Percentiles rank a stretch among this genome's conserved stretches.
Evolutionary conservation across 2,113 vertebrate genomes (phyloP).

Genomic region (Barnardius zonarius): DNA sequence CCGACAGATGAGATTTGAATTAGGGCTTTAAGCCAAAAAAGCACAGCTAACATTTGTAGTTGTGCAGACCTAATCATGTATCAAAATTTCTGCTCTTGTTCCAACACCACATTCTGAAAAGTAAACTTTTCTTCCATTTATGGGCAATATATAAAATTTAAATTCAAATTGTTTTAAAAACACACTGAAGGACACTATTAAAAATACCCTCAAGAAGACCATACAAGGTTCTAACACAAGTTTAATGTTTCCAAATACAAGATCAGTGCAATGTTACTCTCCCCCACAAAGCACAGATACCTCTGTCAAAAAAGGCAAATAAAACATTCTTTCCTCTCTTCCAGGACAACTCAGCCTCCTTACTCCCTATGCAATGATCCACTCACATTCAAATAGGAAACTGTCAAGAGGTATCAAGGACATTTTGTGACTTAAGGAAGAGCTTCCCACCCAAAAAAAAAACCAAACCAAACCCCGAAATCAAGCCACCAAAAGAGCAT

Average conservation of each 20-base stretch:
- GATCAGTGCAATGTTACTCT: neutral
- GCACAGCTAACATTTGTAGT: neutral
- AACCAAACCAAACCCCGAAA: neutral
- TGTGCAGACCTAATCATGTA: rapidly evolving
- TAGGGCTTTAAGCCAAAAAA: neutral
- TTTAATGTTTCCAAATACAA: neutral
- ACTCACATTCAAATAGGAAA: neutral
- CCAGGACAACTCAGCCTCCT: neutral
- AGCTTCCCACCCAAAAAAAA: neutral
- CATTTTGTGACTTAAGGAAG: neutral
- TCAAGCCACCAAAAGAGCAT: neutral
- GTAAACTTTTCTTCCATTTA: neutral
- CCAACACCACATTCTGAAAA: neutral
- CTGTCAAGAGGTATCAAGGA: neutral
- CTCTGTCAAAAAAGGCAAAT: neutral
- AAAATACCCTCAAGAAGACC: rapidly evolving
- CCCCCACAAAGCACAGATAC: neutral
- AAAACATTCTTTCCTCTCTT: neutral
- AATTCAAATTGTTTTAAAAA: neutral
- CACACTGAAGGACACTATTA: neutral
- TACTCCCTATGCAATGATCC: neutral
- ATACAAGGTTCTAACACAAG: neutral
- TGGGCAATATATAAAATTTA: neutral
- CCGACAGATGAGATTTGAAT: neutral
- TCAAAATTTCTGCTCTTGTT: neutral